phyloP scores from a whole-genome alignment of 2,888 invertebrate genomes.

The Alsophila aescularia region DNA sequence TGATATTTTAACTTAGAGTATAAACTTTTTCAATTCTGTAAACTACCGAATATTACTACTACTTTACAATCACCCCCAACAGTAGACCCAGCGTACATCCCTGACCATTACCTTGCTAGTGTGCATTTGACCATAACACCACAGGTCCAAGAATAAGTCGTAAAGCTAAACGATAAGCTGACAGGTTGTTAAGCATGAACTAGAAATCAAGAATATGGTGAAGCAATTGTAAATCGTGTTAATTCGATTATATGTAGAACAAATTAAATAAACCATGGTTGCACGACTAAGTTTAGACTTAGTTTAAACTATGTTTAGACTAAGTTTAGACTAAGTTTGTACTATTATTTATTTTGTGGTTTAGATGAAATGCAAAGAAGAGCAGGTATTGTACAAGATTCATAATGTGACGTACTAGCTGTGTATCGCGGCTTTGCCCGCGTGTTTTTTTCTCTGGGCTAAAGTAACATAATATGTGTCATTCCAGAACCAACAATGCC shows the following conservation, averaged over 20 bases:
- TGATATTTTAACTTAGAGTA: no score
- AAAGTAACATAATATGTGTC: no score
- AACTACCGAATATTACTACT: background rate
- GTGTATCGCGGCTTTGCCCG: no score
- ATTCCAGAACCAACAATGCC: no score
- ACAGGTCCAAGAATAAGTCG: slow-evolving; percentile 59
- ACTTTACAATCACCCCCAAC: background rate
- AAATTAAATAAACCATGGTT: background rate
- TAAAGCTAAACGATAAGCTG: slow-evolving; percentile 65
- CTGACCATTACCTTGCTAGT: slow-evolving; percentile 18
- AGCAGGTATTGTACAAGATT: no score
- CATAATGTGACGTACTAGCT: no score
- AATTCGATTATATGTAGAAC: slow-evolving; percentile 12
- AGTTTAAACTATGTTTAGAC: no score
- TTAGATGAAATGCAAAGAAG: no score
- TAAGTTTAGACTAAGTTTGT: no score
- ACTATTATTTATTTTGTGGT: no score
- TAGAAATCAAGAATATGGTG: slow-evolving; percentile 48
- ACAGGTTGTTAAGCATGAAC: slow-evolving; percentile 66
- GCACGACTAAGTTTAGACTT: background rate
- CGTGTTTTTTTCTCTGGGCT: no score
- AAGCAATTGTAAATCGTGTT: slow-evolving; percentile 15
- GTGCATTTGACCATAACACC: slow-evolving; percentile 40
- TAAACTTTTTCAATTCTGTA: no score
- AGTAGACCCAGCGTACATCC: background rate